A percentile compares a stretch with the other conserved stretches of the same genome.
Conservation (phyloP, 1,140 invertebrate genomes). For the Drosophila nigromelanica region DNA sequence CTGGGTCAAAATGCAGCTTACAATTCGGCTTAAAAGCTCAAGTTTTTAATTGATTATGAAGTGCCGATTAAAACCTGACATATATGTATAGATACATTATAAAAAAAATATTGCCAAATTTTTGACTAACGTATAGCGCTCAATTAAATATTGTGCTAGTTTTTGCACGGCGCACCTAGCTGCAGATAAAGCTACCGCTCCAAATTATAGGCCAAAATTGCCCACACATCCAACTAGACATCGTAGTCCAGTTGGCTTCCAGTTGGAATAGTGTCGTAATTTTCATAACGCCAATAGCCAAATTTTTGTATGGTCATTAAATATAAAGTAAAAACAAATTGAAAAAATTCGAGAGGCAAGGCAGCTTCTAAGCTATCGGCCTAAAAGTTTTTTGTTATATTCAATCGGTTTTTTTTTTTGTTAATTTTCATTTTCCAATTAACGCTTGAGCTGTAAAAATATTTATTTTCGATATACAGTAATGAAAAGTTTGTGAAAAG, state of each 20-base stretch:
- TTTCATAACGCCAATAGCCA: conserved; percentile 24
- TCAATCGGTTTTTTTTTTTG: not conserved
- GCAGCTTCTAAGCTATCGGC: not conserved
- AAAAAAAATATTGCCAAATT: conserved; percentile 32
- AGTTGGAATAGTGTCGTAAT: conserved; percentile 22
- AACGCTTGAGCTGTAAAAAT: conserved; percentile 52
- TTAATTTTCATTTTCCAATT: conserved; percentile 42
- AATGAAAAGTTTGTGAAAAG: conserved; percentile 34
- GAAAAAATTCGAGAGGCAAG: conserved; percentile 5
- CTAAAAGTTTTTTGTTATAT: too few species aligned
- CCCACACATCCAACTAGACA: conserved; percentile 1
- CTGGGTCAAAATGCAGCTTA: conserved; percentile 43
- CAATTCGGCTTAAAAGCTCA: conserved; percentile 4
- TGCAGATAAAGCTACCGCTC: not conserved
- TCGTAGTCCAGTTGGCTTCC: not conserved
- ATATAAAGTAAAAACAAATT: not conserved
- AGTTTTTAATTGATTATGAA: conserved; percentile 45
- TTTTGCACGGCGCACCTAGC: conserved; percentile 10
- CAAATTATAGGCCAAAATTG: conserved; percentile 1
- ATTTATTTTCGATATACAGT: conserved; percentile 35
- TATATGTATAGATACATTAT: not conserved
- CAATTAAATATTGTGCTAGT: conserved; percentile 30
- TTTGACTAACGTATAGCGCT: not conserved
- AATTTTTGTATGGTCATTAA: conserved; percentile 22
- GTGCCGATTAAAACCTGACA: conserved; percentile 18